Conservation (phyloP, 2,113 vertebrate genomes). For the Etia nguti region DNA sequence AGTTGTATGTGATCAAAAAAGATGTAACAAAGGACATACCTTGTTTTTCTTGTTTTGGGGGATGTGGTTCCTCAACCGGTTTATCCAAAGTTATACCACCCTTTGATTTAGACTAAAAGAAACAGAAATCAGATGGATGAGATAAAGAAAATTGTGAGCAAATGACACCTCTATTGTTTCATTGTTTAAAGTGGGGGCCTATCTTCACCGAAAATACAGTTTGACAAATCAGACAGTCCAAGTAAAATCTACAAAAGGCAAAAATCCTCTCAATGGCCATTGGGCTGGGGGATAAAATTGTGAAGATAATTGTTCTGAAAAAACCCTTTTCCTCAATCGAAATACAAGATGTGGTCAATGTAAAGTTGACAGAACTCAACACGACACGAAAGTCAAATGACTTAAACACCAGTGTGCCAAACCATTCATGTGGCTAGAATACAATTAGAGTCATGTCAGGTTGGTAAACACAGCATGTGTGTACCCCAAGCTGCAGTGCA, state of each 20-base stretch:
- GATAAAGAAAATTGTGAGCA: background rate
- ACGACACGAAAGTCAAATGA: background rate
- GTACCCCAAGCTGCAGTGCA: too few relatives aligned
- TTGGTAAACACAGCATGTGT: background rate
- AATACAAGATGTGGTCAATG: background rate
- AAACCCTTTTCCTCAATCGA: background rate
- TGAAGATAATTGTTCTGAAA: background rate
- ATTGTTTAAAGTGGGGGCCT: background rate
- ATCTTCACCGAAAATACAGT: background rate
- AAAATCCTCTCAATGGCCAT: background rate
- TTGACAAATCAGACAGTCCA: background rate
- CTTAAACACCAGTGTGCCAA: background rate
- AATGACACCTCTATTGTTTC: background rate
- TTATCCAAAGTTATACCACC: slow-evolving; percentile 55
- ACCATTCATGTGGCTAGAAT: background rate
- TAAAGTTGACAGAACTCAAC: background rate
- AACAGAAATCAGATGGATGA: background rate
- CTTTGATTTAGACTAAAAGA: slow-evolving; percentile 49
- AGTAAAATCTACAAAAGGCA: background rate
- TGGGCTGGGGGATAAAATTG: background rate
- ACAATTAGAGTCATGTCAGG: background rate
- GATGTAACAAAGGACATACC: slow-evolving; percentile 64
- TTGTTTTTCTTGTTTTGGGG: slow-evolving; percentile 80
- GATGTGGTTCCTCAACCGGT: slow-evolving; percentile 41
- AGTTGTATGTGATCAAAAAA: background rate